phyloP scores from a whole-genome alignment of 2,113 vertebrate species.

The Labeo catla region DNA sequence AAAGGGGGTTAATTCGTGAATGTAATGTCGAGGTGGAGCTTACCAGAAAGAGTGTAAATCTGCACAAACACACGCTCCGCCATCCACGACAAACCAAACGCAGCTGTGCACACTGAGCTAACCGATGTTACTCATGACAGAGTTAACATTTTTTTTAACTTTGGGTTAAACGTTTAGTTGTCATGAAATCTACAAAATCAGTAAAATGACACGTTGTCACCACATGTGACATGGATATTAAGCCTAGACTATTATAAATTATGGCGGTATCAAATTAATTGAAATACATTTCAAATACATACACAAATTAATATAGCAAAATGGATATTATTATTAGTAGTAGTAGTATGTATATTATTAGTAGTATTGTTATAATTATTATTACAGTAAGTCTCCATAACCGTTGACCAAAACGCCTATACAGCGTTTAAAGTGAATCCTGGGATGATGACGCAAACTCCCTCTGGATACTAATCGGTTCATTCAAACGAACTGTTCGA shows the following conservation, averaged over 20 bases:
- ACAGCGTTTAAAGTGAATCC: no score
- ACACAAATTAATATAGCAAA: no score
- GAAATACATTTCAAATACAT: no score
- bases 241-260: neutral
- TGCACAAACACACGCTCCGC: neutral
- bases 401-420: no score
- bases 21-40: neutral
- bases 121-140: neutral
- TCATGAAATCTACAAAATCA: neutral
- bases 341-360: no score
- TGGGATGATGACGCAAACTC: neutral
- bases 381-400: no score
- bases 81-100: neutral
- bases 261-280: neutral
- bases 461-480: neutral
- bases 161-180: neutral
- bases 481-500: neutral
- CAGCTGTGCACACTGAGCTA: neutral
- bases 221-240: neutral
- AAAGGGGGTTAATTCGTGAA: neutral
- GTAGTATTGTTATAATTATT: no score
- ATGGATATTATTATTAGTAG: no score
- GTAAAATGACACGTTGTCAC: neutral
- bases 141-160: neutral
- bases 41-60: neutral